Base-by-base conservation (phyloP, 2,797 vertebrate genomes). In the Etheostoma nigrum region DNA sequence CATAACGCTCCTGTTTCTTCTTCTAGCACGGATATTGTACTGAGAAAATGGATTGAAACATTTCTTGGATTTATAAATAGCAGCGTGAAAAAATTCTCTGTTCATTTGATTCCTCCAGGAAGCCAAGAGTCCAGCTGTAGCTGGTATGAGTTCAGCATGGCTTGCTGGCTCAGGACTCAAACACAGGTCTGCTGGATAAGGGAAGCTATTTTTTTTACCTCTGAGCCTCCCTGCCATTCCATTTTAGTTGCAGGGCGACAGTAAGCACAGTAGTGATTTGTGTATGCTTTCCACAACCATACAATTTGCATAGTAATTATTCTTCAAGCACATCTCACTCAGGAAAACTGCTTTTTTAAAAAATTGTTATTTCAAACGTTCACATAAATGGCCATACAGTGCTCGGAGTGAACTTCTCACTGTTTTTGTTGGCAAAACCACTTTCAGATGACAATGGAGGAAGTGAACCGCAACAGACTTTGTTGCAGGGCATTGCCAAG, bases 11-110 rank as follows among this genome's bases (percentile, higher is more conserved):
- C 66, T 89, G 67, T 18, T 84, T 30, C 65, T 87, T 11, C 62
- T 61, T 60, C 66, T 92, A 1, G 68, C 76, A 27, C 23, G 86
- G 85, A 84, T 87, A 75, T 79, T 90, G 23, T 78, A 68, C 72
- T 94, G 87, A 92, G 15, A 42, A 8, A 11, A 63, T 21, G 19
- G 42, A 3, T 5, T 16, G 18, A 15, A 40, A 25, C 25, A 11
- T 70, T 44, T 47, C 27, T 55, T 71, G 87, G 79, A 82, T 80
- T 66, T 55, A 81, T 63, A 53, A 42, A 51, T 48, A 45, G 47
- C 42, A 23, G 23, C 16, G 16, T 36, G 36, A 11, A 40, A 40
- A 40, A 11, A 40, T 10, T 40, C 36, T 40, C 36, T 11, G 10
- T 4, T 40, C 36, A 40, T 40, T 40, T 40, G 36, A 40, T 11